These are phyloP conservation scores for Sinohyriopsis cumingii DNA, from an alignment of 2,888 invertebrate species.

Conservation along the genomic window DNA sequence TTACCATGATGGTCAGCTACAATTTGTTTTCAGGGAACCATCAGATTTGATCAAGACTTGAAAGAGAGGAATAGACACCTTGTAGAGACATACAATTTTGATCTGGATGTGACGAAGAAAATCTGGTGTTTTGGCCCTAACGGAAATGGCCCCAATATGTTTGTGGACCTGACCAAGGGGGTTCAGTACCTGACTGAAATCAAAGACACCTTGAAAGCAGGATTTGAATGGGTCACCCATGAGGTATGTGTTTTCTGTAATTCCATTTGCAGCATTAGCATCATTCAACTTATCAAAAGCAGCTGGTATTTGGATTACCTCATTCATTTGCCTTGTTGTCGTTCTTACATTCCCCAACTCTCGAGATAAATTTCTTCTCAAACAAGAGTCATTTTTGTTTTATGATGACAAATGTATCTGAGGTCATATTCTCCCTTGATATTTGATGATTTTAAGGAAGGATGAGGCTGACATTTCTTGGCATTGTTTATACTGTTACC, in stretches of 20 bases:
- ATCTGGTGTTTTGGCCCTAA: slow-evolving; percentile 99
- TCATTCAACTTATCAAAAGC: no score
- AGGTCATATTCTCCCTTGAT: no score
- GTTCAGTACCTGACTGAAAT: slow-evolving; percentile 99
- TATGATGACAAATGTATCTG: no score
- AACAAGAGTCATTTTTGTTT: no score
- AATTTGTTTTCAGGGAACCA: slow-evolving; percentile 79
- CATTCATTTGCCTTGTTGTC: no score
- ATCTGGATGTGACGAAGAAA: slow-evolving; percentile 96
- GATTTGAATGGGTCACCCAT: slow-evolving; percentile 99
- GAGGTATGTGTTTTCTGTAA: slow-evolving; percentile 76
- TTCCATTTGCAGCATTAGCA: no score
- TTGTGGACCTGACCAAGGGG: slow-evolving; percentile 98
- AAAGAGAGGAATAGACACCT: slow-evolving; percentile 96
- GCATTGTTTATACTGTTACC: no score
- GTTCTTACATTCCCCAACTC: no score
- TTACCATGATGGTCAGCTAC: neutral
- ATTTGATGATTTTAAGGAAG: no score
- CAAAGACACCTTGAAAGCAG: slow-evolving; percentile 98
- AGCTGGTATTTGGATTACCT: no score
- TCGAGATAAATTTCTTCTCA: no score
- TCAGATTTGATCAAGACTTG: slow-evolving; percentile 96
- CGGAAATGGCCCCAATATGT: slow-evolving; percentile 96
- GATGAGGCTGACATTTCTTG: no score
- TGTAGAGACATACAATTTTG: slow-evolving; percentile 96